These are phyloP conservation scores for Diadophis punctatus DNA, from an alignment of 2,113 vertebrate species.

Conservation along the genomic window DNA sequence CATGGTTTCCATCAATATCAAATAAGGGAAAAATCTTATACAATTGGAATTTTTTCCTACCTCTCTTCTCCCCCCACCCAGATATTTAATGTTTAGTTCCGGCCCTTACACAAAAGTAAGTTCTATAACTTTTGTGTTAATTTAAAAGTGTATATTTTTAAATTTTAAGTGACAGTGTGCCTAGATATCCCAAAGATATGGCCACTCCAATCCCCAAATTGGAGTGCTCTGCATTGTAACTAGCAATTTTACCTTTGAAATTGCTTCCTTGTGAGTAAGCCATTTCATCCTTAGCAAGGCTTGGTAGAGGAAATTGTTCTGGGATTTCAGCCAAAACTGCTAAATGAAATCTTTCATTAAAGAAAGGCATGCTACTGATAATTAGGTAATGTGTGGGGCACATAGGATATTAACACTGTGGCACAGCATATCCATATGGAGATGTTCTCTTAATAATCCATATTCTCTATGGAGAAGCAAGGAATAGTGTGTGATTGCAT, in stretches of 20 bases:
- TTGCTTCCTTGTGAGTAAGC: background rate
- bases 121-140: background rate
- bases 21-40: background rate
- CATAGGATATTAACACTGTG: background rate
- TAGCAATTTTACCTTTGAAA: background rate
- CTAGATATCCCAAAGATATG: background rate
- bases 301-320: conserved; percentile 3
- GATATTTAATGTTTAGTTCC: background rate
- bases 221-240: background rate
- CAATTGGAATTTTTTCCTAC: background rate
- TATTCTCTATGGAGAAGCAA: background rate
- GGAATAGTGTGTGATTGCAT: background rate
- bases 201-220: background rate
- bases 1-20: background rate
- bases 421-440: background rate
- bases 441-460: background rate
- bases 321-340: conserved; percentile 7
- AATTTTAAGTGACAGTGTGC: background rate
- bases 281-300: background rate
- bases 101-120: background rate
- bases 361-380: conserved; percentile 14
- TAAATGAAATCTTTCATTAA: background rate
- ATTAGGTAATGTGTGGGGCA: conserved; percentile 28
- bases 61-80: no score
- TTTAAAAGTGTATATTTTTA: background rate